These are phyloP conservation scores for Mionectes olivaceus DNA, from an alignment of 2,797 vertebrate species.

Conservation along the genomic window DNA sequence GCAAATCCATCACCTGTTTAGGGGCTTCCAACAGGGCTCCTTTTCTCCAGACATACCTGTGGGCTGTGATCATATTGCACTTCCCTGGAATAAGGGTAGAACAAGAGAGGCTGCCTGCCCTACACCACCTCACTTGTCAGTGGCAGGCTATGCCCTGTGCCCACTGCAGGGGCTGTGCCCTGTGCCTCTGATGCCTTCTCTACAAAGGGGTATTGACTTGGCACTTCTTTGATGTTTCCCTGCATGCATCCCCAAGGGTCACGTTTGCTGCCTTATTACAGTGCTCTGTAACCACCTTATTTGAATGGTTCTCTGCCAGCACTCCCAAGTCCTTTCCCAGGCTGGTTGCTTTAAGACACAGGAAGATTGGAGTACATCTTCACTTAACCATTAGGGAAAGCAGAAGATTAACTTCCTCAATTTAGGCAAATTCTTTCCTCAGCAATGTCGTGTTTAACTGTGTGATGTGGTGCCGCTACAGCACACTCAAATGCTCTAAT, in stretches of 20 bases:
- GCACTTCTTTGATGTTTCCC: background rate
- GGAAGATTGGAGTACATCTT: background rate
- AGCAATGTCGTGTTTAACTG: rapidly evolving
- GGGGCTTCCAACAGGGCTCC: background rate
- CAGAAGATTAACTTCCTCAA: background rate
- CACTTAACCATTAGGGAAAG: background rate
- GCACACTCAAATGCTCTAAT: background rate
- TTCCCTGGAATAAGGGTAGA: no score
- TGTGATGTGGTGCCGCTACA: background rate
- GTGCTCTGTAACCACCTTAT: background rate
- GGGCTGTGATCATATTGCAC: rapidly evolving
- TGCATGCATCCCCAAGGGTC: background rate
- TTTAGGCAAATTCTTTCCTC: background rate
- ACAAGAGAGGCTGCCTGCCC: rapidly evolving
- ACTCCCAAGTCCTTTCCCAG: rapidly evolving
- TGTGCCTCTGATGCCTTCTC: no score
- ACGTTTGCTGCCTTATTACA: rapidly evolving
- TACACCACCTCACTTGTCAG: rapidly evolving
- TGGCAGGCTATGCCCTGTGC: background rate
- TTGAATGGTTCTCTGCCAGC: no score
- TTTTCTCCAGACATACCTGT: rapidly evolving
- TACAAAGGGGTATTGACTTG: background rate
- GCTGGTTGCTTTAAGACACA: background rate
- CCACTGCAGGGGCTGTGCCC: rapidly evolving
- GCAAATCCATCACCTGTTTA: rapidly evolving